phyloP scores from a whole-genome alignment of 2,113 vertebrate species.

The Ranitomeya variabilis region DNA sequence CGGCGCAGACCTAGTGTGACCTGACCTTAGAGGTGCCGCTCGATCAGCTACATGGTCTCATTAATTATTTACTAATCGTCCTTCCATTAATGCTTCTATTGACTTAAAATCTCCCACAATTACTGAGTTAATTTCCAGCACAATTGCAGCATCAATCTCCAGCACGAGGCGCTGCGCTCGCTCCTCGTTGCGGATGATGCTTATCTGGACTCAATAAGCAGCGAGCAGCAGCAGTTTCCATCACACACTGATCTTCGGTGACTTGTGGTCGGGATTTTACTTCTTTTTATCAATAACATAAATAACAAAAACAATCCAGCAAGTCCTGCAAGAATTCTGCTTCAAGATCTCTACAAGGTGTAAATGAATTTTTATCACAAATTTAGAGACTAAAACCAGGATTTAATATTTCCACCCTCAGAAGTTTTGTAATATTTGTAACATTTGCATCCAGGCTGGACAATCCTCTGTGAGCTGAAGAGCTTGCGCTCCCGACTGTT shows the following conservation, averaged over 20 bases:
- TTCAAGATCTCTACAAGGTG: neutral
- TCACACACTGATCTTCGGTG: neutral
- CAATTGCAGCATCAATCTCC: neutral
- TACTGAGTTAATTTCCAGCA: neutral
- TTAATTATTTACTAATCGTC: constrained; percentile 15
- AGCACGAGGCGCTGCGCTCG: neutral
- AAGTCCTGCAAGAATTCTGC: no score
- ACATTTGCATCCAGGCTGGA: neutral
- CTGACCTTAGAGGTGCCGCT: neutral
- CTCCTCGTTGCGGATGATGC: neutral
- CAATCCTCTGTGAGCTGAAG: neutral
- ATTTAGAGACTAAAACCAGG: neutral
- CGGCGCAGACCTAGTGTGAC: neutral
- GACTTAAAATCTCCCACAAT: constrained; percentile 7
- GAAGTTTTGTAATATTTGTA: neutral
- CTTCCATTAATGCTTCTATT: constrained; percentile 6
- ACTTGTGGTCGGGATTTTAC: neutral
- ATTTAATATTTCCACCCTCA: neutral
- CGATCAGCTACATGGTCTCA: neutral
- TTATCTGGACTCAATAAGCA: neutral
- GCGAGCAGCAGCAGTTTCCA: neutral
- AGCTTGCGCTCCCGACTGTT: neutral
- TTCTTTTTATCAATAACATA: neutral
- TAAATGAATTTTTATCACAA: neutral
- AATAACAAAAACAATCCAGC: neutral